A percentile compares a stretch with the other conserved stretches of the same genome.
phyloP scores from a whole-genome alignment of 2,888 invertebrate genomes.

The Drosophila koepferae region DNA sequence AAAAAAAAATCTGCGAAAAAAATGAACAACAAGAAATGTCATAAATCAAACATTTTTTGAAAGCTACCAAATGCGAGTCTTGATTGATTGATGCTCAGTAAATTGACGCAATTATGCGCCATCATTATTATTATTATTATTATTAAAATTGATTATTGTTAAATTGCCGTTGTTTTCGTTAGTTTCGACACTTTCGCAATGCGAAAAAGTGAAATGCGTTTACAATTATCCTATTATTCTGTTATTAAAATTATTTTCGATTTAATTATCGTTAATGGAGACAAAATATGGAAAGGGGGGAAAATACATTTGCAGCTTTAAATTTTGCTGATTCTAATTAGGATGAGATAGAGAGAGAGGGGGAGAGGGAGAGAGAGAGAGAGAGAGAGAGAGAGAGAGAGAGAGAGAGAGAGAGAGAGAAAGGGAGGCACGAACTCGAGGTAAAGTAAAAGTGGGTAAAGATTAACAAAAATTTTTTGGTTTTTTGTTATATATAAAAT shows the following conservation, averaged over 20 bases:
- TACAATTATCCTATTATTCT: slow-evolving; percentile 51
- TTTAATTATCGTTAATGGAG: slow-evolving; percentile 45
- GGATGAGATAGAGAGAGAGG: too few relatives aligned
- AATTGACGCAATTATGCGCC: slow-evolving; percentile 69
- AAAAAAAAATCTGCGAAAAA: slow-evolving; percentile 21
- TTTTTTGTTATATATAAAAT: not conserved
- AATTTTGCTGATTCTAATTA: slow-evolving; percentile 10
- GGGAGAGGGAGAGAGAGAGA: not conserved
- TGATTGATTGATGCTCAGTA: slow-evolving; percentile 62
- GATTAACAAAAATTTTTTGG: not conserved
- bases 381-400: not conserved
- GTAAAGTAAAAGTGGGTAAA: too few relatives aligned
- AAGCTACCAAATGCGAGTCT: slow-evolving; percentile 54
- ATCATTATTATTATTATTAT: slow-evolving; percentile 57
- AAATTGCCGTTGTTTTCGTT: slow-evolving; percentile 46
- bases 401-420: not conserved
- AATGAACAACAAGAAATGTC: slow-evolving; percentile 17
- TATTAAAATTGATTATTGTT: slow-evolving; percentile 35
- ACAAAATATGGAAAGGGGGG: slow-evolving; percentile 1
- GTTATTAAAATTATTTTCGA: slow-evolving; percentile 48
- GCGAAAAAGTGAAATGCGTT: slow-evolving; percentile 71
- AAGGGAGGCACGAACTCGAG: too few relatives aligned
- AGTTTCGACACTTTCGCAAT: slow-evolving; percentile 71
- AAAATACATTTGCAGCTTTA: slow-evolving; percentile 1
- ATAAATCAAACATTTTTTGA: slow-evolving; percentile 58